Conservation (phyloP, 2,797 vertebrate species). For the Sebastes nivosus region DNA sequence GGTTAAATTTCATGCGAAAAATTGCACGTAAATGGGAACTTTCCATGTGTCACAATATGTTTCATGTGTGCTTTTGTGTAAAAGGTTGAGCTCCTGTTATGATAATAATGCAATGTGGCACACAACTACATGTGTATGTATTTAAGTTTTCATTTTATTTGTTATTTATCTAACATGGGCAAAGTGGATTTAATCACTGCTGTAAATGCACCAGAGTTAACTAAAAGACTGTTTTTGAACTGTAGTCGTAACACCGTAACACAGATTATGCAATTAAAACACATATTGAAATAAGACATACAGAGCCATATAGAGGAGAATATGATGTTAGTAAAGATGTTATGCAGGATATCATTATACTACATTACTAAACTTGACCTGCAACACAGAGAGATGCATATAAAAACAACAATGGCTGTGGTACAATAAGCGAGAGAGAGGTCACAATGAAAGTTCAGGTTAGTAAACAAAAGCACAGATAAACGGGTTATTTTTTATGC, state of each 20-base stretch:
- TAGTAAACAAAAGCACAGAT: neutral
- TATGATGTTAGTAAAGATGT: neutral
- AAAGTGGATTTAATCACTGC: neutral
- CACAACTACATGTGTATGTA: too few species aligned
- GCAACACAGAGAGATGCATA: neutral
- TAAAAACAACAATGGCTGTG: neutral
- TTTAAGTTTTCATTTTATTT: neutral
- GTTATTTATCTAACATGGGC: neutral
- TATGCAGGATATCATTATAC: neutral
- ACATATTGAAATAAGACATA: neutral
- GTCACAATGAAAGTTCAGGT: neutral
- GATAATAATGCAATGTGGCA: neutral
- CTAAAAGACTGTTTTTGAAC: neutral
- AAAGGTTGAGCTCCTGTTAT: neutral
- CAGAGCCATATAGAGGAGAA: neutral
- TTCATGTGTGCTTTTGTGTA: neutral
- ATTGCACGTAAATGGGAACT: neutral
- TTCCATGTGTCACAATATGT: neutral
- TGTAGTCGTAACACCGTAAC: neutral
- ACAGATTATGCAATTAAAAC: neutral
- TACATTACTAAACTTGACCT: neutral
- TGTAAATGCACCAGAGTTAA: neutral
- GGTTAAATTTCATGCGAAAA: neutral
- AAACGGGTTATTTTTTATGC: neutral
- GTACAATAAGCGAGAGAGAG: neutral